Evolutionary conservation across 2,113 vertebrate genomes (phyloP).

Genomic region (Heteronetta atricapilla): DNA sequence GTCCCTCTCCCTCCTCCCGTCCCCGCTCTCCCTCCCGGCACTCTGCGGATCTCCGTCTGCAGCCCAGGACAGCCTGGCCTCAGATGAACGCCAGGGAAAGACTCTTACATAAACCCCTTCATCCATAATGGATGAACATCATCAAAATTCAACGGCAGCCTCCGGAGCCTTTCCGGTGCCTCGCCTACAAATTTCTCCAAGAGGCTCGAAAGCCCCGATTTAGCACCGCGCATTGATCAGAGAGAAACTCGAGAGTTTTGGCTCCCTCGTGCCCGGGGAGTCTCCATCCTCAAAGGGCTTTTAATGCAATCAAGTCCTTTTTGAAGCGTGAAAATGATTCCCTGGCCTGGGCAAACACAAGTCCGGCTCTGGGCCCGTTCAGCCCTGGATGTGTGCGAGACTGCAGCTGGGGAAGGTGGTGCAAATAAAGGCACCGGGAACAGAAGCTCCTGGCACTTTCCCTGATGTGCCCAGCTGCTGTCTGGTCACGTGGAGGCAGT

Average conservation of each 20-base stretch:
- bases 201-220: background rate
- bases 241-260: background rate
- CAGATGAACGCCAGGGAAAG: slow-evolving; percentile 48
- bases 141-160: slow-evolving; percentile 50
- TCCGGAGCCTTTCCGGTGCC: slow-evolving; percentile 45
- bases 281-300: slow-evolving; percentile 27
- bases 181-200: slow-evolving; percentile 48
- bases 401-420: background rate
- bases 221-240: background rate
- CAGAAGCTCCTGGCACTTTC: background rate
- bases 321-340: background rate
- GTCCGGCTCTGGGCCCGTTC: background rate
- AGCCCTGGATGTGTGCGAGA: background rate
- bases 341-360: background rate
- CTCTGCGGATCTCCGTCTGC: background rate
- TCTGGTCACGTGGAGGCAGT: background rate
- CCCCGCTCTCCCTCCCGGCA: background rate
- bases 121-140: slow-evolving; percentile 71
- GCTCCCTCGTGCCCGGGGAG: background rate
- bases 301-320: slow-evolving; percentile 18
- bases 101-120: slow-evolving; percentile 66
- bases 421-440: background rate
- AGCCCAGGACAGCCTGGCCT: slow-evolving; percentile 48
- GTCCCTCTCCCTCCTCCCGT: background rate
- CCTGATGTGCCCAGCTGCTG: background rate